These are phyloP conservation scores for Passer montanus DNA, from an alignment of 2,113 vertebrate genomes.

Conservation along the genomic window DNA sequence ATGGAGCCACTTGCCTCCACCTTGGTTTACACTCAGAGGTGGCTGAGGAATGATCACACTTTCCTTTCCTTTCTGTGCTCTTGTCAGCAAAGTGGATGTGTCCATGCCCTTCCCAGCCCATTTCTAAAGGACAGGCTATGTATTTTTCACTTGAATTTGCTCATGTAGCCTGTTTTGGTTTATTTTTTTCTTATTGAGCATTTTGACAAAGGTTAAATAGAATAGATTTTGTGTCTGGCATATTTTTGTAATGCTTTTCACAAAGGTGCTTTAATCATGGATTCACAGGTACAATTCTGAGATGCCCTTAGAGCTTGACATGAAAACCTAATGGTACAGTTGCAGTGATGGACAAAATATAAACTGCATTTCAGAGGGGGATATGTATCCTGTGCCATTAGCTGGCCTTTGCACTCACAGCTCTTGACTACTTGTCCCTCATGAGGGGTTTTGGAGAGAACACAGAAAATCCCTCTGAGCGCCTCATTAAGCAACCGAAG, in stretches of 20 bases:
- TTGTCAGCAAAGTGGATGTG: neutral
- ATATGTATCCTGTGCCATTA: neutral
- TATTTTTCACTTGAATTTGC: neutral
- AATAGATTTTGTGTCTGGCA: neutral
- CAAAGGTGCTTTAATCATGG: neutral
- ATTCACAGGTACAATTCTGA: neutral
- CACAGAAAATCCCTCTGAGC: neutral
- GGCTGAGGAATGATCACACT: neutral
- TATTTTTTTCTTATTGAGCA: neutral
- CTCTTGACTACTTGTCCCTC: neutral
- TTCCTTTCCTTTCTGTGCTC: neutral
- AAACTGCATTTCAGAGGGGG: neutral
- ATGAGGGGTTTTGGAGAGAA: neutral
- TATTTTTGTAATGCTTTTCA: neutral
- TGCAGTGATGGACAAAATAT: neutral
- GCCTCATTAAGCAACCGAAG: neutral
- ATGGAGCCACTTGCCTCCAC: neutral
- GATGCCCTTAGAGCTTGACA: neutral
- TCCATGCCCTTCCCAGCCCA: neutral
- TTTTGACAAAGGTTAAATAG: neutral
- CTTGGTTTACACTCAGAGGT: neutral
- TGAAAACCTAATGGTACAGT: neutral
- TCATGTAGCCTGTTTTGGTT: neutral
- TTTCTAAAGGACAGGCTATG: neutral
- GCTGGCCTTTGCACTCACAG: neutral